A percentile compares a stretch with the other conserved stretches of the same genome.
These are phyloP conservation scores for Ypsolopha scabrella DNA, from an alignment of 2,888 invertebrate genomes.

Conservation along the genomic window DNA sequence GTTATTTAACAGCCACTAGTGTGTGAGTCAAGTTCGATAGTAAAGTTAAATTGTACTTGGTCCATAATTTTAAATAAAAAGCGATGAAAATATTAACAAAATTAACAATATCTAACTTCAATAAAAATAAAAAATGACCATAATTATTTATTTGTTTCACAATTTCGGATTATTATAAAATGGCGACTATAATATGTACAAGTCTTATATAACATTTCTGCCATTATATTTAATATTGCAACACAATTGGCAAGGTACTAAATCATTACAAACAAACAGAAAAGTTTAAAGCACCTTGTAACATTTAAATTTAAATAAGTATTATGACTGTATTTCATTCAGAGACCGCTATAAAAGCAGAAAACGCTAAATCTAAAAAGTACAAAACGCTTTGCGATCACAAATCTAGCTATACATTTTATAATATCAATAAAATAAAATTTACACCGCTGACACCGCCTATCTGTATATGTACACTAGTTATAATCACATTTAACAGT, in stretches of 20 bases:
- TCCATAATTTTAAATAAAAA: constrained; percentile 18
- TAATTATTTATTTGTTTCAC: background rate
- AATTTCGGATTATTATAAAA: background rate
- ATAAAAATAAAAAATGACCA: background rate
- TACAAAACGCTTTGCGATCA: constrained; percentile 65
- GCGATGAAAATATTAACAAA: background rate
- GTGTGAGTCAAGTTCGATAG: background rate
- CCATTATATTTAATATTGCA: background rate
- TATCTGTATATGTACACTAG: constrained; percentile 57
- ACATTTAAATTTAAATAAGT: background rate
- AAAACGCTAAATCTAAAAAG: constrained; percentile 34
- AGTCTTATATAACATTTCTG: background rate
- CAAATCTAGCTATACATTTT: constrained; percentile 54
- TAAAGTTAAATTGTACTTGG: constrained; percentile 29
- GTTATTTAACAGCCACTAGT: constrained; percentile 6
- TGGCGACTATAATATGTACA: background rate
- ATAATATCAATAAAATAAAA: constrained; percentile 49
- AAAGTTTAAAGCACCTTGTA: constrained; percentile 3
- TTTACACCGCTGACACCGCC: constrained; percentile 58
- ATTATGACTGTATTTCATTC: constrained; percentile 4
- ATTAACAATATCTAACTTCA: too few relatives aligned
- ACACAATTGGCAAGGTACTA: constrained; percentile 6
- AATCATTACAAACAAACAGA: background rate
- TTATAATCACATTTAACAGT: constrained; percentile 56
- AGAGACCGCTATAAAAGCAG: constrained; percentile 23